A percentile compares a stretch with the other conserved stretches of the same genome.
Evolutionary conservation across 2,888 invertebrate species (phyloP).

Genomic region (Fissipunctia ypsillon): DNA sequence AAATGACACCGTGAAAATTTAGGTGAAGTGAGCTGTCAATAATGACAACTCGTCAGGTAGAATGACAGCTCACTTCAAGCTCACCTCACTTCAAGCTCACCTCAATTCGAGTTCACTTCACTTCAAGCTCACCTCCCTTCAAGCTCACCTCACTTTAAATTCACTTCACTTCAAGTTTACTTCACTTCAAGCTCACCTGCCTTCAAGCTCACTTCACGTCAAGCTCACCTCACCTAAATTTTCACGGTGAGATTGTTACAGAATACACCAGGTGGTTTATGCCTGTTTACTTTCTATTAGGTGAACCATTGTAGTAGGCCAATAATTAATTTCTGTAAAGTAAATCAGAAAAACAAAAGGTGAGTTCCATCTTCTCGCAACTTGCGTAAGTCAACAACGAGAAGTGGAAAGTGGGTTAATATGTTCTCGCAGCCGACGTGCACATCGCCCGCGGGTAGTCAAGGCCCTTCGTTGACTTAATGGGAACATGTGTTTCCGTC

Average conservation of each 20-base stretch:
- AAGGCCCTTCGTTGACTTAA: conserved; percentile 56
- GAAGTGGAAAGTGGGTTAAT: conserved; percentile 51
- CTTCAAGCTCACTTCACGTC: too few relatives aligned
- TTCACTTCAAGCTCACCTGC: too few relatives aligned
- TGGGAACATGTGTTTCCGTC: conserved; percentile 60
- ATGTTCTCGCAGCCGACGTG: conserved; percentile 21
- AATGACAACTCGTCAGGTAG: not conserved
- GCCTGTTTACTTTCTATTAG: not conserved
- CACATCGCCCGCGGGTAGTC: conserved; percentile 53
- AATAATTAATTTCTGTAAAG: not conserved
- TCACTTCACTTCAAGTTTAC: too few relatives aligned
- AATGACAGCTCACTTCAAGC: not conserved
- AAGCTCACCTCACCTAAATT: not conserved
- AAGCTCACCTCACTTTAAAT: too few relatives aligned
- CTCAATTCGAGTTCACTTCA: too few relatives aligned
- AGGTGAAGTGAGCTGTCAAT: not conserved
- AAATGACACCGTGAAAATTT: not conserved
- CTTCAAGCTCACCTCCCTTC: too few relatives aligned
- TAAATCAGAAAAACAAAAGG: conserved; percentile 14
- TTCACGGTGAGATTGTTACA: not conserved
- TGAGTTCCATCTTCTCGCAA: conserved; percentile 14
- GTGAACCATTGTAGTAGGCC: not conserved
- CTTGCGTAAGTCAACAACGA: conserved; percentile 36
- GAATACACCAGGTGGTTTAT: not conserved
- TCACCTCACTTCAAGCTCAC: too few relatives aligned